Percentiles rank a stretch among this genome's conserved stretches.
phyloP scores from a whole-genome alignment of 2,797 vertebrate genomes.

The Denticeps clupeoides region DNA sequence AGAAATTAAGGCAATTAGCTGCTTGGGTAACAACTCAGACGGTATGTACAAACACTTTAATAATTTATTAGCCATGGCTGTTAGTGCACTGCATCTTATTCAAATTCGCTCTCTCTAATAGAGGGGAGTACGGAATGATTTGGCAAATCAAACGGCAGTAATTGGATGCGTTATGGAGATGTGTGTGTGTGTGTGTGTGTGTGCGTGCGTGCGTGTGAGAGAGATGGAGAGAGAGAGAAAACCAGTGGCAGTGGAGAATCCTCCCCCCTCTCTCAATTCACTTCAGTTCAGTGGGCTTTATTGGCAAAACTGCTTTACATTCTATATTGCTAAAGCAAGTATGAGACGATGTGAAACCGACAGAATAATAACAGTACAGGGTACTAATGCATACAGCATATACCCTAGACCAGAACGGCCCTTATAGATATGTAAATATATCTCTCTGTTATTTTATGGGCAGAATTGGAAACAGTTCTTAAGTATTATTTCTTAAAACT shows the following conservation, averaged over 20 bases:
- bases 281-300: no score
- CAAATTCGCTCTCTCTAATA: constrained; percentile 29
- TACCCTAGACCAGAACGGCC: no score
- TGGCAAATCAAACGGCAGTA: constrained; percentile 32
- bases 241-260: not conserved
- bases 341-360: no score
- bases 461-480: no score
- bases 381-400: no score
- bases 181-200: not conserved
- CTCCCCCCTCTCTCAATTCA: not conserved
- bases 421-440: no score
- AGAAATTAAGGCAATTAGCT: constrained; percentile 38
- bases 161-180: constrained; percentile 30
- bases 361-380: no score
- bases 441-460: no score
- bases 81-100: constrained; percentile 30
- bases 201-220: constrained; percentile 1
- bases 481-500: no score
- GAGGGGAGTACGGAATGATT: constrained; percentile 31
- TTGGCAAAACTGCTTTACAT: no score
- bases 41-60: constrained; percentile 34
- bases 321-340: no score
- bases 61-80: constrained; percentile 37
- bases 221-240: not conserved
- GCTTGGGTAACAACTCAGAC: constrained; percentile 27